Evolutionary conservation across 2,797 vertebrate species (phyloP), one percentile per base, ranked within the genome.

Genomic region (Sebastes minor): DNA sequence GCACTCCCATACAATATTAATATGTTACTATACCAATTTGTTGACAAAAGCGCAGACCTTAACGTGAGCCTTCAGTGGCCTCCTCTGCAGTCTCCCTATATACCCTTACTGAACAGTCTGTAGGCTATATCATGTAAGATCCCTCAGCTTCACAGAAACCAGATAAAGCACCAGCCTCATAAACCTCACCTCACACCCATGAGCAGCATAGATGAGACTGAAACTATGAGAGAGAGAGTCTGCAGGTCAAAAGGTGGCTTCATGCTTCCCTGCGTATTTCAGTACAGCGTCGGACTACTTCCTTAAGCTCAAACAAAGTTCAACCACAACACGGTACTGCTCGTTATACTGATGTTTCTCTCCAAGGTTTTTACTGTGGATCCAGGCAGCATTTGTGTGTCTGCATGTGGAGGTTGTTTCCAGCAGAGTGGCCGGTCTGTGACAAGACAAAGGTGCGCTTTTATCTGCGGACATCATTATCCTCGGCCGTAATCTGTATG

Each of bases 391-490:
- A 32, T 83, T 55, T 81, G 35, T 23, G 2, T 71, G 75, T 35
- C 42, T 87, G 46, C 42, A 74, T 81, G 81, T 38, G 6, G 18
- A 66, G 27, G 28, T 49, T 38, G 42, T 78, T 74, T 87, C 79
- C 75, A 81, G 27, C 16, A 14, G 59, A 74, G 69, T 11, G 38
- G 32, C 56, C 18, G 60, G 33, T 71, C 63, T 80, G 75, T 84
- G 84, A 89, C 76, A 85, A 78, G 72, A 90, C 62, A 80, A 83
- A 76, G 35, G 74, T 85, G 64, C 12, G 12, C 64, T 75, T 91
- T 91, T 84, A 84, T 76, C 85, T 63, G 53, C 10, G 22, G 55
- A 72, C 86, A 83, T 88, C 87, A 68, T 82, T 89, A 85, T 76
- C 64, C 76, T 74, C 55, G 52, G 67, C 77, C 69, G 79, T 73